Evolutionary conservation across 2,888 invertebrate genomes (phyloP).

Genomic region (Atethmia centrago): DNA sequence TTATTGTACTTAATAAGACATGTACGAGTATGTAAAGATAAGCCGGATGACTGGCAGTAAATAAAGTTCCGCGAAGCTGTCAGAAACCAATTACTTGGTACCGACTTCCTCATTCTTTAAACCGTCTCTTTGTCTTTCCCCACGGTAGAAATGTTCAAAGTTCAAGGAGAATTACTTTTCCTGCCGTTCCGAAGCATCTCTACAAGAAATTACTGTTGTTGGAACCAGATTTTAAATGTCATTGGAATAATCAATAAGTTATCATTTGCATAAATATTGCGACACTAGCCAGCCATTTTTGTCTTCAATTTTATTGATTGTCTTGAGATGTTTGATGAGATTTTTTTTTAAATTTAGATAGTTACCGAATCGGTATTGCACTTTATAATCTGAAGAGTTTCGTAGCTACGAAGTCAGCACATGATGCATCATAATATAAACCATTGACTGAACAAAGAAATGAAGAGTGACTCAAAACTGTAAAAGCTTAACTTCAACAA

Average conservation of each 20-base stretch:
- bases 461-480: slow-evolving; percentile 1
- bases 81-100: slow-evolving; percentile 46
- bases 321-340: not conserved
- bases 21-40: slow-evolving; percentile 33
- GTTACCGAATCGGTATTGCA: not conserved
- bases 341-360: not conserved
- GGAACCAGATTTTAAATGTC: slow-evolving; percentile 52
- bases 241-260: slow-evolving; percentile 39
- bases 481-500: not conserved
- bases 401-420: too few relatives aligned
- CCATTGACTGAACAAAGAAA: not conserved
- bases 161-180: slow-evolving; percentile 59
- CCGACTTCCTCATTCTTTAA: slow-evolving; percentile 58
- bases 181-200: slow-evolving; percentile 18
- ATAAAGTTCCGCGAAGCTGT: slow-evolving; percentile 48
- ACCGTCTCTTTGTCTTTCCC: slow-evolving; percentile 36
- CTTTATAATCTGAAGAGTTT: not conserved
- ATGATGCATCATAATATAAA: not conserved
- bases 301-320: slow-evolving; percentile 10
- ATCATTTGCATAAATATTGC: slow-evolving; percentile 51
- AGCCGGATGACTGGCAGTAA: slow-evolving; percentile 38
- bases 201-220: slow-evolving; percentile 20
- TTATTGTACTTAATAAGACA: slow-evolving; percentile 31
- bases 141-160: slow-evolving; percentile 46
- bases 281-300: slow-evolving; percentile 7